Percentiles rank a stretch among this genome's conserved stretches.
These are phyloP conservation scores for Pseudotriccus pelzelni DNA, from an alignment of 2,797 vertebrate species.

Conservation along the genomic window DNA sequence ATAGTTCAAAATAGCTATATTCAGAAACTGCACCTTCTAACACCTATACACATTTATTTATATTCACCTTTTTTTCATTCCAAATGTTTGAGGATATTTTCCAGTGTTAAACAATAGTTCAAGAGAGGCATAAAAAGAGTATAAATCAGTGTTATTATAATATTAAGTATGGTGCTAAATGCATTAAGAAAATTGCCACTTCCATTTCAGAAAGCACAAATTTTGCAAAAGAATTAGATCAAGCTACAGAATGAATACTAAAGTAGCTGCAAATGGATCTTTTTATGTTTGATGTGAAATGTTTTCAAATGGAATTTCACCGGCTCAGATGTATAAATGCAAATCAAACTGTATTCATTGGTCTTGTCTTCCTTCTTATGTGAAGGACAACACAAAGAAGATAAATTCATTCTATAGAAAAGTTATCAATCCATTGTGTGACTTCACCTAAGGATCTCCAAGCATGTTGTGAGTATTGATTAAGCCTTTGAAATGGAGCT, in stretches of 20 bases:
- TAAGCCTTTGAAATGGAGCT: neutral
- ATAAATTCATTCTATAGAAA: neutral
- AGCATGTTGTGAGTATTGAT: neutral
- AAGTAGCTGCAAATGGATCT: constrained; percentile 25
- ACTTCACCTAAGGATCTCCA: neutral
- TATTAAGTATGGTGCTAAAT: constrained; percentile 22
- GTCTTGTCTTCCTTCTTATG: neutral
- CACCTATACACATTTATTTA: neutral
- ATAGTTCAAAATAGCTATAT: neutral
- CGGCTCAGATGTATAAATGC: neutral
- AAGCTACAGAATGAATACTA: constrained; percentile 18
- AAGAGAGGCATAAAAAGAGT: constrained; percentile 6
- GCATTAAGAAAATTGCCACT: constrained; percentile 61
- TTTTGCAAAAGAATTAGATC: constrained; percentile 12
- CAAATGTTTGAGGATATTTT: neutral
- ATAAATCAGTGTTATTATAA: constrained; percentile 28
- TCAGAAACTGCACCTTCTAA: neutral
- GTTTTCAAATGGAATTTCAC: neutral
- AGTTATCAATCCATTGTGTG: neutral
- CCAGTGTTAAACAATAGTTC: neutral
- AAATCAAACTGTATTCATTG: neutral
- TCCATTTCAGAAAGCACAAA: constrained; percentile 47
- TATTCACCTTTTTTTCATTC: neutral
- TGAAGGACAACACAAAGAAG: neutral
- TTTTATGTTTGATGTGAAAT: neutral